Conservation (phyloP, 2,113 vertebrate genomes). For the Toxotes chatareus region DNA sequence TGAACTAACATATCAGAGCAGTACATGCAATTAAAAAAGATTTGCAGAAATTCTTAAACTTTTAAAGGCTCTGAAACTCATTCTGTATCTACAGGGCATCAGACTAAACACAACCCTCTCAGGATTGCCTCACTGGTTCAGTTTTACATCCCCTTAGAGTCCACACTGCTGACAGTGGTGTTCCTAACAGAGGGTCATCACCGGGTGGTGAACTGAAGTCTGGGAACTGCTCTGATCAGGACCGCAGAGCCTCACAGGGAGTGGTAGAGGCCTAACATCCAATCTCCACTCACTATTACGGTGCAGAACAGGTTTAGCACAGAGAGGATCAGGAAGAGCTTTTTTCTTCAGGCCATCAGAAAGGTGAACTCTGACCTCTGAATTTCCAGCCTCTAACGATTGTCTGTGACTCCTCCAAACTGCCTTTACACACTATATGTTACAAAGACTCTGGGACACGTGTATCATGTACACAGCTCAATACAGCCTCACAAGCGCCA, state of each 20-base stretch:
- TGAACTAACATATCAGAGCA: background rate
- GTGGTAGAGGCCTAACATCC: background rate
- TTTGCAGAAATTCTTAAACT: too few relatives aligned
- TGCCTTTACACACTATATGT: background rate
- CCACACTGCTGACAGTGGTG: background rate
- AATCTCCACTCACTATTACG: background rate
- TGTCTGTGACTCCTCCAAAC: background rate
- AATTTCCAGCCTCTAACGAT: background rate
- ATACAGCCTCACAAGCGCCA: too few relatives aligned
- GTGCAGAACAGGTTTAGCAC: background rate
- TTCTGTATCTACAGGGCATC: too few relatives aligned
- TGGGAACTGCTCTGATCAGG: background rate
- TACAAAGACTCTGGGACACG: too few relatives aligned
- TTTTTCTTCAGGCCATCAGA: background rate
- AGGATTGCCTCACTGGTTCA: too few relatives aligned
- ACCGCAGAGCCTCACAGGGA: too few relatives aligned
- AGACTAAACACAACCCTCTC: too few relatives aligned
- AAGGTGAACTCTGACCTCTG: background rate
- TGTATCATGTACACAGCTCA: too few relatives aligned
- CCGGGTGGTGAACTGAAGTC: background rate
- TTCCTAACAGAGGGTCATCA: background rate
- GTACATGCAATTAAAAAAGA: background rate
- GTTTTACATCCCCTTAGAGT: too few relatives aligned
- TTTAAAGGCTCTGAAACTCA: too few relatives aligned
- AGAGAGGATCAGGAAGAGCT: background rate